Evolutionary conservation across 2,113 vertebrate species (phyloP).

Genomic region (Poeciliopsis occidentalis): DNA sequence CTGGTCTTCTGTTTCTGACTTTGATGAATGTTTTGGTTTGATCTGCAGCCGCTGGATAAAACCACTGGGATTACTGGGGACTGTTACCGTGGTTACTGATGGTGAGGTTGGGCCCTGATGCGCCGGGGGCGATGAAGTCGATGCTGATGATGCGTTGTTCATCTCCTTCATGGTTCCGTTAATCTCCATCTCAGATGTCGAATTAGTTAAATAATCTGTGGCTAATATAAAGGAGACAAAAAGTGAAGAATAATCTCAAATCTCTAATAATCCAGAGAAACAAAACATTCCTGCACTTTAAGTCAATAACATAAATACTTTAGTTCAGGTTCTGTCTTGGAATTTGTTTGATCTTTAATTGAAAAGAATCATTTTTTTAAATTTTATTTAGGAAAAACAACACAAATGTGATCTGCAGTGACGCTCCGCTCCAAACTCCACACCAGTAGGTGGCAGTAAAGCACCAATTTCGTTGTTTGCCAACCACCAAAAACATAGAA

Average conservation of each 20-base stretch:
- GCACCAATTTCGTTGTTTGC: too few species aligned
- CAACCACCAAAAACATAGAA: too few species aligned
- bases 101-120: rapidly evolving
- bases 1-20: background rate
- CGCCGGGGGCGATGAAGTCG: background rate
- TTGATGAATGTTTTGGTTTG: background rate
- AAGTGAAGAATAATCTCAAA: background rate
- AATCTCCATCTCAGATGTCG: too few species aligned
- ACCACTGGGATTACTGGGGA: background rate
- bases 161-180: background rate
- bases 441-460: too few species aligned
- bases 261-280: background rate
- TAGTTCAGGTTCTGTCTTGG: too few species aligned
- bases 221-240: background rate
- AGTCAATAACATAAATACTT: background rate
- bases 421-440: too few species aligned
- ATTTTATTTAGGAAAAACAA: too few species aligned
- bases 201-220: background rate
- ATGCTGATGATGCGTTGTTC: background rate
- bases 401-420: too few species aligned
- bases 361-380: too few species aligned
- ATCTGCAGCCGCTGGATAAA: background rate
- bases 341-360: too few species aligned
- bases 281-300: background rate
- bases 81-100: background rate